These are phyloP conservation scores for Drosophila jambulina DNA, from an alignment of 1,140 invertebrate genomes.

Conservation along the genomic window DNA sequence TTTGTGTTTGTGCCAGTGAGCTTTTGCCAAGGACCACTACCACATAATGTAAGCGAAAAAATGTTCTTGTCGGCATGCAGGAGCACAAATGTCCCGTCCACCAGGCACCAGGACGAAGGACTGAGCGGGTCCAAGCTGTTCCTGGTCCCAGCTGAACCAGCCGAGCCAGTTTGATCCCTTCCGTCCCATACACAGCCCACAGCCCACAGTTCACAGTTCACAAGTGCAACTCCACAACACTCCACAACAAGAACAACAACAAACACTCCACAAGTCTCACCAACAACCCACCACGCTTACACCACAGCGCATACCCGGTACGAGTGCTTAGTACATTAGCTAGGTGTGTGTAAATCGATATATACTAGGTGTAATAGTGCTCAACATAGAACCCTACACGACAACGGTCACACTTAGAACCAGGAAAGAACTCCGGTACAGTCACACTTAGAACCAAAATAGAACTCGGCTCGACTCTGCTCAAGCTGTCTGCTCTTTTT, in stretches of 20 bases:
- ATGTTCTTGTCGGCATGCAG: slow-evolving; percentile 84
- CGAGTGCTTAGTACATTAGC: slow-evolving; percentile 15
- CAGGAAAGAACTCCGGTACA: background rate
- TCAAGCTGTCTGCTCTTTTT: slow-evolving; percentile 5
- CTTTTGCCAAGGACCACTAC: slow-evolving; percentile 78
- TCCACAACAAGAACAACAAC: slow-evolving; percentile 7
- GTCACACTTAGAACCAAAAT: slow-evolving; percentile 1
- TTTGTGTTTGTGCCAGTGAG: slow-evolving; percentile 48
- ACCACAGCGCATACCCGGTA: slow-evolving; percentile 13
- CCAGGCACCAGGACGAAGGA: slow-evolving; percentile 16
- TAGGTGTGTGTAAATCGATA: slow-evolving; percentile 13
- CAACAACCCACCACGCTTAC: slow-evolving; percentile 15
- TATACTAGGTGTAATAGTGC: slow-evolving; percentile 5
- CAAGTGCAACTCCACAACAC: slow-evolving; percentile 18
- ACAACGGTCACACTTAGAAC: slow-evolving; percentile 3
- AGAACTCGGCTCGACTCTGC: slow-evolving; percentile 1
- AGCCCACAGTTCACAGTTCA: slow-evolving; percentile 11
- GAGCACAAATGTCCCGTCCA: slow-evolving; percentile 80
- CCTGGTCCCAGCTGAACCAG: slow-evolving; percentile 17
- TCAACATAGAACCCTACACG: slow-evolving; percentile 9
- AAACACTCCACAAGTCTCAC: slow-evolving; percentile 9
- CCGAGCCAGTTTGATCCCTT: slow-evolving; percentile 22
- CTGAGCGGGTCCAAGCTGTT: slow-evolving; percentile 23
- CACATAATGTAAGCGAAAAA: slow-evolving; percentile 85
- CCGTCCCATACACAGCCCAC: slow-evolving; percentile 9